Conservation (phyloP, 2,113 vertebrate genomes). For the Haemorhous mexicanus region DNA sequence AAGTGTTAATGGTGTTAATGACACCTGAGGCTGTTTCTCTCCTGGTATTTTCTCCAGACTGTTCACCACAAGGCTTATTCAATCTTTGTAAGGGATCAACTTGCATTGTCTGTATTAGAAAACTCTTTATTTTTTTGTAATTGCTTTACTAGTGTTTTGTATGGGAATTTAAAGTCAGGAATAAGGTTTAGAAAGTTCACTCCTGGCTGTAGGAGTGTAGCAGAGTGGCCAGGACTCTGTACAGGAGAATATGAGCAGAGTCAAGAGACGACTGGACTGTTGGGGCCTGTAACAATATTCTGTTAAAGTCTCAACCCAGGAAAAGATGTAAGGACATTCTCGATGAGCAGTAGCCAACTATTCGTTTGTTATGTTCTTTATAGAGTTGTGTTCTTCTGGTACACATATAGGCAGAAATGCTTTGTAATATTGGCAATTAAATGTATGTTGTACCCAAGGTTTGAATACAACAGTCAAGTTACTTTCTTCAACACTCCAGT, state of each 20-base stretch:
- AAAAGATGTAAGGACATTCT: neutral
- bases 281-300: neutral
- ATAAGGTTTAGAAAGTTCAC: neutral
- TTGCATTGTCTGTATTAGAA: neutral
- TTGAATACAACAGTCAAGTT: neutral
- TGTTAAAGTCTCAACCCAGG: neutral
- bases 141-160: neutral
- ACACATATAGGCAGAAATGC: neutral
- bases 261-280: neutral
- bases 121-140: neutral
- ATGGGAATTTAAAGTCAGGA: neutral
- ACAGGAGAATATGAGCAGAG: neutral
- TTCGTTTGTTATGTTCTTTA: neutral
- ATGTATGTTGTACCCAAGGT: neutral
- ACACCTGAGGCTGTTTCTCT: neutral
- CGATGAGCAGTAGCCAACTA: neutral
- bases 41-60: neutral
- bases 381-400: neutral
- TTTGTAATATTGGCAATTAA: neutral
- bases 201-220: neutral
- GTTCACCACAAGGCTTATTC: neutral
- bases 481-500: neutral
- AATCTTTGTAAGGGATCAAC: neutral
- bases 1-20: neutral
- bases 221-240: neutral